A percentile compares a stretch with the other conserved stretches of the same genome.
Evolutionary conservation across 2,113 vertebrate species (phyloP).

Genomic region (Notiomystis cincta): DNA sequence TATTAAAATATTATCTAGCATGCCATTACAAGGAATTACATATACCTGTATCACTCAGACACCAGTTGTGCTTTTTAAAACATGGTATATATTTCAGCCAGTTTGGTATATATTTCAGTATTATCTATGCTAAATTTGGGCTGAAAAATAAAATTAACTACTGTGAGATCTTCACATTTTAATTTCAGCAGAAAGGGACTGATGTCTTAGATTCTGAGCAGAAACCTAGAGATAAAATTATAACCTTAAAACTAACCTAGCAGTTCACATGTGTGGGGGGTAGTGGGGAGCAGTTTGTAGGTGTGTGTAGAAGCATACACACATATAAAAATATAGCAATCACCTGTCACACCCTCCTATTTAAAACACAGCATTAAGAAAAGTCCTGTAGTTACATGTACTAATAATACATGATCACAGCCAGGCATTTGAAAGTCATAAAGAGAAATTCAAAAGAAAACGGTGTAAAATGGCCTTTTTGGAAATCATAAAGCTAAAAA

Average conservation of each 20-base stretch:
- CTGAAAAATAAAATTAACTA: neutral
- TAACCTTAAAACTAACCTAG: neutral
- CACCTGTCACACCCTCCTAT: neutral
- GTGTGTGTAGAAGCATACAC: neutral
- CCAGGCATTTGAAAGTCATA: neutral
- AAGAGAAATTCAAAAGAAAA: neutral
- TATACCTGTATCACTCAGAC: neutral
- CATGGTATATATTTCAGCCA: too few species aligned
- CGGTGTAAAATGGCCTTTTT: neutral
- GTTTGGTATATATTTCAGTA: neutral
- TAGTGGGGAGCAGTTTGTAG: neutral
- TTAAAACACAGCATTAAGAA: neutral
- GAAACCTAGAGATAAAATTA: conserved; percentile 21
- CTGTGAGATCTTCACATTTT: neutral
- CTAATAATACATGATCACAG: neutral
- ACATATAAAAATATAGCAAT: neutral
- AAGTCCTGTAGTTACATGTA: neutral
- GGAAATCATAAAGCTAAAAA: neutral
- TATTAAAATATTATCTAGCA: neutral
- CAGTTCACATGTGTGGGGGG: neutral
- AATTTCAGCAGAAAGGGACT: conserved; percentile 6
- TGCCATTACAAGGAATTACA: neutral
- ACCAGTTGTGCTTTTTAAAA: neutral
- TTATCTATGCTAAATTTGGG: neutral
- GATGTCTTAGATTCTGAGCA: conserved; percentile 12